Conservation (phyloP, 1,140 invertebrate species). For the Drosophila funebris region DNA sequence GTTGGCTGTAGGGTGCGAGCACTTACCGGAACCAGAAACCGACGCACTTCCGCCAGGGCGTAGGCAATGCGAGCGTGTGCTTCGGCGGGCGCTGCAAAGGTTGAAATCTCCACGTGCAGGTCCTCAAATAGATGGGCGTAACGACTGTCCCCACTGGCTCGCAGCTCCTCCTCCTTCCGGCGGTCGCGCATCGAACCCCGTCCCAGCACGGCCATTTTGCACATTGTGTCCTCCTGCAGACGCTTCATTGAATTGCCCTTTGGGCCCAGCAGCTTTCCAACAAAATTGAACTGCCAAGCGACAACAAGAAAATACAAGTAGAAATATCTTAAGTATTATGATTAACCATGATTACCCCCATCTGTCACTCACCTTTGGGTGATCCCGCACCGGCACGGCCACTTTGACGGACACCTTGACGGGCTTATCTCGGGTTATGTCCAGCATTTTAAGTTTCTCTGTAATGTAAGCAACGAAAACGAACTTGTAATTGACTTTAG, state of each 20-base stretch:
- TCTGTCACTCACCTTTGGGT: slow-evolving; percentile 89
- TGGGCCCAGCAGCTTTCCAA: slow-evolving; percentile 95
- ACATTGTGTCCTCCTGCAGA: slow-evolving; percentile 95
- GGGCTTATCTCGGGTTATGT: slow-evolving; percentile 92
- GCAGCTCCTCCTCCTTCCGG: slow-evolving; percentile 94
- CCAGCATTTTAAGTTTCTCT: slow-evolving; percentile 87
- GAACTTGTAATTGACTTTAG: no score
- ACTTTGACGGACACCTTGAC: slow-evolving; percentile 92
- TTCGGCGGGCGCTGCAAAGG: slow-evolving; percentile 92
- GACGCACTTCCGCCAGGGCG: slow-evolving; percentile 91
- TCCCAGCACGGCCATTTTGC: slow-evolving; percentile 96
- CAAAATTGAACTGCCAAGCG: slow-evolving; percentile 92
- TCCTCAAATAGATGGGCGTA: slow-evolving; percentile 95
- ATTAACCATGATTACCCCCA: not conserved
- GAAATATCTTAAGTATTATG: not conserved
- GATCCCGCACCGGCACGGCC: slow-evolving; percentile 91
- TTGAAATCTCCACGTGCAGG: slow-evolving; percentile 95
- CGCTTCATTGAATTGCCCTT: slow-evolving; percentile 95
- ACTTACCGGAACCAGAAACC: slow-evolving; percentile 90
- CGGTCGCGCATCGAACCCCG: slow-evolving; percentile 95
- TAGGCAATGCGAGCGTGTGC: slow-evolving; percentile 94
- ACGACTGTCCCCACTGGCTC: slow-evolving; percentile 92
- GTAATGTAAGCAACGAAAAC: slow-evolving; percentile 6
- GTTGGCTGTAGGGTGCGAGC: not conserved
- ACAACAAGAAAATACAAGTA: slow-evolving; percentile 12